Base-by-base conservation (phyloP, 2,113 vertebrate species). In the Sporophila hypoxantha region DNA sequence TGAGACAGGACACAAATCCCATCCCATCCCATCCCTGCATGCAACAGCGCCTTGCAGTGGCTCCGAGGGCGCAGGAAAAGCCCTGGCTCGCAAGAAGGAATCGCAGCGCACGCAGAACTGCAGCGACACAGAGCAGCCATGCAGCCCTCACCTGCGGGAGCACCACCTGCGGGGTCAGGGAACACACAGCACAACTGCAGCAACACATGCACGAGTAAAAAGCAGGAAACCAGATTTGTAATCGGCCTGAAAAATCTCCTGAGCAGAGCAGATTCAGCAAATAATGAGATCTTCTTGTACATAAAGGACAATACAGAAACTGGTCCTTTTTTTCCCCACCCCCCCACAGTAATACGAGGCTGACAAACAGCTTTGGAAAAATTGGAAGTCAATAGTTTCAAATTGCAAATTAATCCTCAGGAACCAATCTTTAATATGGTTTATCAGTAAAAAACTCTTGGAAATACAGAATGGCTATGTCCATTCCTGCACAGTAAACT, bases 101-200 rank as follows among this genome's bases (percentile, higher is more conserved):
- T 19, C 0, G 30, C 56, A n/a, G 4, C 4, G 0, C 27, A 5
- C 0, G 3, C 27, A 26, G 26, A 60, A 17, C 44, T 16, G 8
- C 10, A 30, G 70, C 13, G 5, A 32, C 32, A 17, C 5, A 12
- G 16, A 52, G 19, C 59, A 60, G 25, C 59, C 66, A 12, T 0
- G 12, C 49, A 80, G 53, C 66, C 23, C 57, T 39, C 55, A 15
- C 14, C 62, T 19, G 9, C 15, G 3, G 36, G 17, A 85, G 30
- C 47, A 37, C 19, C 18, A 32, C 19, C 56, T 0, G 29, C 64
- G 36, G 3, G 5, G 22, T n/a, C 12, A 8, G 25, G 27, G 12
- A 83, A 29, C 32, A 32, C 59, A 27, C 22, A n/a, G 9, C 39
- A 66, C 4, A 34, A 2, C 17, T 3, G 73, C 14, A 65, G 23